phyloP scores from a whole-genome alignment of 2,113 vertebrate species.

The Macroglossus sobrinus region DNA sequence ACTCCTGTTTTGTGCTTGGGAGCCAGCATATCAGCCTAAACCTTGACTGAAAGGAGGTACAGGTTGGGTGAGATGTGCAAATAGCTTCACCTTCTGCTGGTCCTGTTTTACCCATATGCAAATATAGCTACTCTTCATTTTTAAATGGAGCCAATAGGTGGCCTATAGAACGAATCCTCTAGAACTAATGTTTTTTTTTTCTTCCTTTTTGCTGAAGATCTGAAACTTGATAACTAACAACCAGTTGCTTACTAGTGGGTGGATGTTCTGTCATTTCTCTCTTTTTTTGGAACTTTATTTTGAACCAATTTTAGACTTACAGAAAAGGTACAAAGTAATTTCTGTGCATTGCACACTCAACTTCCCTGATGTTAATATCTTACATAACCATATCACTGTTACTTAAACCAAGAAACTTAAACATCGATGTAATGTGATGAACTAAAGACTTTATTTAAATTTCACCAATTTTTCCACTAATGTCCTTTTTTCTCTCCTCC shows the following conservation, averaged over 20 bases:
- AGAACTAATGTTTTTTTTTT: not conserved
- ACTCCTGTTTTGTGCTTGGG: not conserved
- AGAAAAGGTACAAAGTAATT: not conserved
- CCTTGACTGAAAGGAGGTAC: not conserved
- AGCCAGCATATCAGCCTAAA: not conserved
- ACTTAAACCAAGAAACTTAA: not conserved
- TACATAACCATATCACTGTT: not conserved
- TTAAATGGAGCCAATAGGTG: not conserved
- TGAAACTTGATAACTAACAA: not conserved
- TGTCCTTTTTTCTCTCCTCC: not conserved
- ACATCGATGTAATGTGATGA: not conserved
- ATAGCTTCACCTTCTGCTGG: not conserved
- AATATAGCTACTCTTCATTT: not conserved
- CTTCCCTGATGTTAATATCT: not conserved
- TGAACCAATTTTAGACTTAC: not conserved
- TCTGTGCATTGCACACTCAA: not conserved
- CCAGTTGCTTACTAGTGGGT: not conserved
- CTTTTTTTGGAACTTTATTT: not conserved
- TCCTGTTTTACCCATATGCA: not conserved
- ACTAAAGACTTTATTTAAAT: not conserved
- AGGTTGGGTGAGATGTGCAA: not conserved
- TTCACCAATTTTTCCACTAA: not conserved
- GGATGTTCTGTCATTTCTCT: not conserved
- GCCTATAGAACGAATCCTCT: not conserved
- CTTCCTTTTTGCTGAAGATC: not conserved